Evolutionary conservation across 1,140 invertebrate species (phyloP), one percentile per base, ranked within the genome.

Genomic region (Pseudomyrmex flavicornis): DNA sequence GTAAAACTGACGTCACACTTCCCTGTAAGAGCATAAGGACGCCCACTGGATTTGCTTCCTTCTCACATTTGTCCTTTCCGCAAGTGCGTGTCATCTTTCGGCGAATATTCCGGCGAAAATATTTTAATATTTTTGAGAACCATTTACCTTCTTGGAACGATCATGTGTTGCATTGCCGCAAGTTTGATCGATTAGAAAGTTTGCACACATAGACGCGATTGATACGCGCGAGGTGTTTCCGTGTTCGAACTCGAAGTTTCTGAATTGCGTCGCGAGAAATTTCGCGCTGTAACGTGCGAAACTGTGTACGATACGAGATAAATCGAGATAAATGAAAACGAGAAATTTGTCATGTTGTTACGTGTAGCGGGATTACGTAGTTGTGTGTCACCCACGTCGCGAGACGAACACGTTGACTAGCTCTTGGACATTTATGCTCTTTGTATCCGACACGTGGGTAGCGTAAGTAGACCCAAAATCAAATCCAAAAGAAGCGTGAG

Each of bases 1-100:
- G 93, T 94, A 93, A 92, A 83, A 89, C 90, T 94, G 93, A 94
- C 93, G 93, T 94, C 93, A 94, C 90, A 89, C 74, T 75, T 82
- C 72, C 63, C 82, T 65, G 59, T 61, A 86, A 76, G 85, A 85
- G 84, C 83, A 86, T 87, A 90, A 90, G 88, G 85, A 89, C 89
- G 89, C 89, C 88, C 89, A 90, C 88, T 58, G 44, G 54, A 61
- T 70, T 80, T 66, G 20, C 52, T 50, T 80, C 22, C 35, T 35
- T 79, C 35, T 59, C 54, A 35, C 35, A 12, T 69, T 15, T 15
- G 15, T 59, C 8, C 65, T 59, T 15, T 35, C 1, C 20, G 12
- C 44, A n/a, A 48, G 35, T 15, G 44, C 52, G 10, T 69, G 48
- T 2, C 10, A 20, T 50, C 20, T 69, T 79, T 80, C 46, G 15